Conservation (phyloP, 2,113 vertebrate genomes). For the Odocoileus hemionus region DNA sequence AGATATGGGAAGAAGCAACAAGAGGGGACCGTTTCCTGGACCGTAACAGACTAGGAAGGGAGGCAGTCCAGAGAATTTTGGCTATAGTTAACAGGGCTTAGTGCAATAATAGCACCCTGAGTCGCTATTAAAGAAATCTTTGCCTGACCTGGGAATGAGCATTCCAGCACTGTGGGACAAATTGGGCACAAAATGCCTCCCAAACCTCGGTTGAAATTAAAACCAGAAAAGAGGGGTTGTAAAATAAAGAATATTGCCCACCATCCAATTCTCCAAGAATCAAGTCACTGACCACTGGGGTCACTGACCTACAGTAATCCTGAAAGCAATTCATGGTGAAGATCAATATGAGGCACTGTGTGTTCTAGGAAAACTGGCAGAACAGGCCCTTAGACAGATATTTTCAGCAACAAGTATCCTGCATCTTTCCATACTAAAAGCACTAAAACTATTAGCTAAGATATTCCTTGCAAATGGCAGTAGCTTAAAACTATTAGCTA, state of each 20-base stretch:
- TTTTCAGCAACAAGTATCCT: background rate
- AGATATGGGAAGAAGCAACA: background rate
- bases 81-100: background rate
- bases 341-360: background rate
- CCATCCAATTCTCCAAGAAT: background rate
- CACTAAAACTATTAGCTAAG: background rate
- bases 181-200: background rate
- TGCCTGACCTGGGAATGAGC: background rate
- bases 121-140: background rate
- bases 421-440: background rate
- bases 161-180: background rate
- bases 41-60: background rate
- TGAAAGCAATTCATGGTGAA: background rate
- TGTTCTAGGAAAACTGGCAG: background rate
- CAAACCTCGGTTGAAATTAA: background rate
- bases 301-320: background rate
- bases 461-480: background rate
- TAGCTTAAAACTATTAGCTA: background rate
- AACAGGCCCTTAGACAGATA: background rate
- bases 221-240: background rate
- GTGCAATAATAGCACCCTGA: background rate
- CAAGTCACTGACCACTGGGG: background rate
- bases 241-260: background rate
- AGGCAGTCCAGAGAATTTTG: background rate
- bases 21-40: background rate